Conservation (phyloP, 2,113 vertebrate genomes). For the Cyanoramphus novaezelandiae region DNA sequence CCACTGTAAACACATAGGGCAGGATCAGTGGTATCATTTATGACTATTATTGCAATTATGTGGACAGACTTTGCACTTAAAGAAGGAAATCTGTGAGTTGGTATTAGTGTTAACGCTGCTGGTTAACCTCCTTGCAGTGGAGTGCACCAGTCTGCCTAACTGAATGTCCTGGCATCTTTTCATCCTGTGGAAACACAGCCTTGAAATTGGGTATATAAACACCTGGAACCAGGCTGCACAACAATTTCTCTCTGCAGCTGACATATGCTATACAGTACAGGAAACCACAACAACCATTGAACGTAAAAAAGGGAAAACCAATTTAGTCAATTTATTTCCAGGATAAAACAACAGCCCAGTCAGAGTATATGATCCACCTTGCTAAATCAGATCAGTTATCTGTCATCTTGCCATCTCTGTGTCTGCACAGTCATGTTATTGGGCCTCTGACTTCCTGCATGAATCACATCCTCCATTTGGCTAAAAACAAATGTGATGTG, state of each 20-base stretch:
- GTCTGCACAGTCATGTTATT: neutral
- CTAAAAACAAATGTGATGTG: neutral
- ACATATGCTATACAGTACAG: neutral
- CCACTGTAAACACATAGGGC: neutral
- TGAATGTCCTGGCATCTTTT: neutral
- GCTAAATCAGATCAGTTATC: neutral
- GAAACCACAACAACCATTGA: neutral
- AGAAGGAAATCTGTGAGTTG: neutral
- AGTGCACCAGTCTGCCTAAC: neutral
- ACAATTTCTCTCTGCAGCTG: neutral
- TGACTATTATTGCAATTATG: neutral
- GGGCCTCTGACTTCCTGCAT: fast-evolving
- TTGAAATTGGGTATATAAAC: fast-evolving
- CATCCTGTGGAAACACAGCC: neutral
- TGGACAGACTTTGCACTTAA: neutral
- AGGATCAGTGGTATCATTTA: neutral
- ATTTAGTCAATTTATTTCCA: neutral
- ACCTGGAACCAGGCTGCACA: neutral
- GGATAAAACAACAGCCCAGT: neutral
- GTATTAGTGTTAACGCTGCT: neutral
- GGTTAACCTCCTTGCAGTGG: neutral
- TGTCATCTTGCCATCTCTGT: neutral
- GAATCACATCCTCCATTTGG: neutral
- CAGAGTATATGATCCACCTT: neutral
- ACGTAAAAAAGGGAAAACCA: neutral